These are phyloP conservation scores for Apteryx mantelli DNA, from an alignment of 2,113 vertebrate genomes.

Conservation along the genomic window DNA sequence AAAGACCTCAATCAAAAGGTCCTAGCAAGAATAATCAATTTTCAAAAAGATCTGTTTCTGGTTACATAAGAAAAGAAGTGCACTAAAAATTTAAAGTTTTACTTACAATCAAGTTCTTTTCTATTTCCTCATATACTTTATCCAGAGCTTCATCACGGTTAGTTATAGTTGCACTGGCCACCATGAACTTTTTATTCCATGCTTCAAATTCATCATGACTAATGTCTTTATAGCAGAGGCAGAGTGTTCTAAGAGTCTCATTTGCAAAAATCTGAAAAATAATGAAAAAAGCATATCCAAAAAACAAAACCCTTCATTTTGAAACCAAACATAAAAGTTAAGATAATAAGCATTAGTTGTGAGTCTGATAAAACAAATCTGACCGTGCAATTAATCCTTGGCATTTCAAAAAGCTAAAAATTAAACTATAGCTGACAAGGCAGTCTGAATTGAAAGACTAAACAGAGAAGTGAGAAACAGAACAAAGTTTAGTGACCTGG, in stretches of 20 bases:
- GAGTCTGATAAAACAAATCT: background rate
- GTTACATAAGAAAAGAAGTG: background rate
- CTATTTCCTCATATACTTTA: constrained; percentile 90
- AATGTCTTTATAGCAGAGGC: constrained; percentile 94
- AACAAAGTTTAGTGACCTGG: background rate
- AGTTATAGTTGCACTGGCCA: constrained; percentile 79
- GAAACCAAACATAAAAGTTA: background rate
- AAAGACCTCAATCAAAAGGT: background rate
- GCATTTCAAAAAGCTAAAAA: background rate
- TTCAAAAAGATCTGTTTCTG: background rate
- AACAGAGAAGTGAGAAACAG: background rate
- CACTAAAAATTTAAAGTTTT: background rate
- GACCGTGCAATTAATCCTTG: background rate
- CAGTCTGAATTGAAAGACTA: background rate
- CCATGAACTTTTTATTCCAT: constrained; percentile 86
- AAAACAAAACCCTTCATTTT: background rate
- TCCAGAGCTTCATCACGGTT: constrained; percentile 88
- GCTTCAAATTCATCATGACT: constrained; percentile 78
- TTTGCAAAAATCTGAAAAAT: constrained; percentile 86
- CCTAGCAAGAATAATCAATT: background rate
- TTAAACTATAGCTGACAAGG: background rate
- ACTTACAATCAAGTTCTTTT: constrained; percentile 88
- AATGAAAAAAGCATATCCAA: background rate
- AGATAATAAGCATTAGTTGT: background rate
- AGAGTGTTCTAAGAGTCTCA: constrained; percentile 93